Percentiles rank a stretch among this genome's conserved stretches.
Conservation (phyloP, 2,113 vertebrate species). For the Donacobius atricapilla region DNA sequence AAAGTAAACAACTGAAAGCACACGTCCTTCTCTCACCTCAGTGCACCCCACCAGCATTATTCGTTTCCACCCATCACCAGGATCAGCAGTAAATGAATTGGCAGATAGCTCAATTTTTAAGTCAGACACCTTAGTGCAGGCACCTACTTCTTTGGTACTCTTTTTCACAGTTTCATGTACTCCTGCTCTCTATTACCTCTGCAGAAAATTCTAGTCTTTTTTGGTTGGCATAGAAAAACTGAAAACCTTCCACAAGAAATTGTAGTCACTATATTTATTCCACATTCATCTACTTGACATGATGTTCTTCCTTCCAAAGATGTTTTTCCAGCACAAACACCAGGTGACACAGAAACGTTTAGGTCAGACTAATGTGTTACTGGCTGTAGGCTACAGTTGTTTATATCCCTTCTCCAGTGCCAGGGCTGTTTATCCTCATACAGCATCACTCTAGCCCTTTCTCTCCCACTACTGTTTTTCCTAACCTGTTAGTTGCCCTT, state of each 20-base stretch:
- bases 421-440: not conserved
- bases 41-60: not conserved
- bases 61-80: not conserved
- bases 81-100: not conserved
- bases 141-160: not conserved
- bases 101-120: not conserved
- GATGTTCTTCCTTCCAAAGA: not conserved
- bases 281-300: not conserved
- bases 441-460: not conserved
- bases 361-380: not conserved
- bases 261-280: not conserved
- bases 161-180: not conserved
- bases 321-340: not conserved
- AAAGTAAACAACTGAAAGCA: not conserved
- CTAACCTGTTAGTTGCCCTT: not conserved
- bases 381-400: not conserved
- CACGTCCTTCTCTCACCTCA: not conserved
- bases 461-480: not conserved
- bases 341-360: fast-evolving
- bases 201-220: not conserved
- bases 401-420: not conserved
- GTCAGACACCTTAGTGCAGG: not conserved
- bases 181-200: not conserved
- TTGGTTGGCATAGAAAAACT: not conserved
- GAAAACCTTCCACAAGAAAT: not conserved